A percentile compares a stretch with the other conserved stretches of the same genome.
Conservation (phyloP, 2,113 vertebrate genomes). For the Neoarius graeffei region DNA sequence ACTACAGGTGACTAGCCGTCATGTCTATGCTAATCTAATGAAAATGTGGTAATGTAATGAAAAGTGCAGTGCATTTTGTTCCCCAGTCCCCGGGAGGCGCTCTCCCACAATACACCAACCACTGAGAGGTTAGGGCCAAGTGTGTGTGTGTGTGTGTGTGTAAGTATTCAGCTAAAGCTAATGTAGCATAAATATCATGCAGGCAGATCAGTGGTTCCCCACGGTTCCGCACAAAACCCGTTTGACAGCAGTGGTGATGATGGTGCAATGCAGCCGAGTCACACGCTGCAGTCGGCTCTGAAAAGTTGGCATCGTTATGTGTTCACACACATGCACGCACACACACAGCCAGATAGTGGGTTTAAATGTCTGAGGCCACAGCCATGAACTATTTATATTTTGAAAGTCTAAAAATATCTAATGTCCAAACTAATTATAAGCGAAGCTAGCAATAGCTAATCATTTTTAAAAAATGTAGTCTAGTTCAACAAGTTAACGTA, state of each 20-base stretch:
- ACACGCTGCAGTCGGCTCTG: slow-evolving; percentile 29
- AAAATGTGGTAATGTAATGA: slow-evolving; percentile 50
- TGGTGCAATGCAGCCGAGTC: slow-evolving; percentile 29
- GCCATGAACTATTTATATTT: neutral
- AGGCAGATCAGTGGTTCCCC: slow-evolving; percentile 30
- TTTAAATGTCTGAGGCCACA: neutral
- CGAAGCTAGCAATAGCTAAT: neutral
- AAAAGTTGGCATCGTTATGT: neutral
- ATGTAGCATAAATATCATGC: slow-evolving; percentile 48
- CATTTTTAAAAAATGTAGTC: neutral
- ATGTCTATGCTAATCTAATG: slow-evolving; percentile 44
- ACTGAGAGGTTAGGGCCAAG: slow-evolving; percentile 46
- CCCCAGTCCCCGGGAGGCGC: slow-evolving; percentile 37
- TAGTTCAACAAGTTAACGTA: neutral
- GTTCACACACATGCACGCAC: neutral
- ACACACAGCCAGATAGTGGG: neutral
- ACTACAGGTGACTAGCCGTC: slow-evolving; percentile 48
- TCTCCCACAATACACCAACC: slow-evolving; percentile 45
- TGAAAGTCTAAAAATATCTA: neutral
- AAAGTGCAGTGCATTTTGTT: slow-evolving; percentile 46
- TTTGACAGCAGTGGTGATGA: slow-evolving; percentile 45
- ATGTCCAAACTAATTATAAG: neutral
- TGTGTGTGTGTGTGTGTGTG: slow-evolving; percentile 51
- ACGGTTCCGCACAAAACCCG: slow-evolving; percentile 33
- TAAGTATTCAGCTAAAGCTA: slow-evolving; percentile 50